A percentile compares a stretch with the other conserved stretches of the same genome.
phyloP scores from a whole-genome alignment of 1,140 invertebrate species.

The Ceratina calcarata region DNA sequence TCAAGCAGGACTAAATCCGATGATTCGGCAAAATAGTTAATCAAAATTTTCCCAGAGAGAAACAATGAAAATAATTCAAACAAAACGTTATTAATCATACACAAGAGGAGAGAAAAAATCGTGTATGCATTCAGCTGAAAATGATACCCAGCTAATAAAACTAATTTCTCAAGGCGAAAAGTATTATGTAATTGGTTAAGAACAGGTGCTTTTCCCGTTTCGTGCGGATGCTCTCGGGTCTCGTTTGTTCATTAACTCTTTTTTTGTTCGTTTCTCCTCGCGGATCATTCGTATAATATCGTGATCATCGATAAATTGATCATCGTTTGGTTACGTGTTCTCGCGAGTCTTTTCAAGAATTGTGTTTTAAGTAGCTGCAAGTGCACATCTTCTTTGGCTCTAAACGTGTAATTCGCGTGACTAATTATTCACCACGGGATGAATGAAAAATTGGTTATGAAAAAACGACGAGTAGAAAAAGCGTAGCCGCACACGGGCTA shows the following conservation, averaged over 20 bases:
- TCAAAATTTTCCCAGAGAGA: constrained; percentile 52
- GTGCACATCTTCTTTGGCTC: constrained; percentile 50
- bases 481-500: neutral
- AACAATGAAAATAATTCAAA: constrained; percentile 35
- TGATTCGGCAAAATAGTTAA: constrained; percentile 48
- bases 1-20: constrained; percentile 72
- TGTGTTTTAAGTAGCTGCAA: constrained; percentile 46
- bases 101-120: constrained; percentile 61
- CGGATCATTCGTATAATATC: neutral
- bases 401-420: constrained; percentile 34
- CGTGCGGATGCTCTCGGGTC: constrained; percentile 32
- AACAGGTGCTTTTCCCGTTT: constrained; percentile 35
- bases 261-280: neutral
- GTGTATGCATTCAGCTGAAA: constrained; percentile 46
- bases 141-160: constrained; percentile 44
- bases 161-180: constrained; percentile 29
- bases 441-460: constrained; percentile 12
- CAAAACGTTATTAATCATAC: constrained; percentile 32
- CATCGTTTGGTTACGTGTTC: too few species aligned
- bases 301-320: constrained; percentile 1
- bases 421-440: constrained; percentile 8
- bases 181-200: constrained; percentile 15
- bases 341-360: neutral
- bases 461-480: constrained; percentile 2
- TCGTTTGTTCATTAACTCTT: neutral